Percentiles rank a stretch among this genome's conserved stretches.
These are phyloP conservation scores for Drosophila rufa DNA, from an alignment of 1,140 invertebrate genomes.

Conservation along the genomic window DNA sequence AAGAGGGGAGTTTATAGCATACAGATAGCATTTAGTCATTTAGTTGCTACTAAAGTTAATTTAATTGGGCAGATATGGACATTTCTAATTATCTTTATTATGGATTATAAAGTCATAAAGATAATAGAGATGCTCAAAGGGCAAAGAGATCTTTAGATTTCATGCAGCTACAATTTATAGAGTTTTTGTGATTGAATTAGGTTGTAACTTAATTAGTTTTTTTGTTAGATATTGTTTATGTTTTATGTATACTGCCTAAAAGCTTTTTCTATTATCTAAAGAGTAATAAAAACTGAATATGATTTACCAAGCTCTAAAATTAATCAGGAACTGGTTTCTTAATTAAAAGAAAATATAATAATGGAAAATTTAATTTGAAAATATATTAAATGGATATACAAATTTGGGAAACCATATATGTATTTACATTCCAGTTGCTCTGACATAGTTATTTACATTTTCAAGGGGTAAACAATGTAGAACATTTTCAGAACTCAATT, in stretches of 20 bases:
- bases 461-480: neutral
- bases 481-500: neutral
- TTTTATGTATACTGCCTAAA: neutral
- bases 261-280: neutral
- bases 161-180: neutral
- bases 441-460: neutral
- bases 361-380: neutral
- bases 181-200: neutral
- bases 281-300: neutral
- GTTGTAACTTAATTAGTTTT: neutral
- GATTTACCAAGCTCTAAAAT: neutral
- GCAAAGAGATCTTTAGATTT: neutral
- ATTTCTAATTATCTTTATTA: neutral
- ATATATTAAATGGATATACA: neutral
- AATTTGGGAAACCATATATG: neutral
- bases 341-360: neutral
- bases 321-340: neutral
- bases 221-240: neutral
- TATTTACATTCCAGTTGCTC: no score
- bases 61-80: slow-evolving; percentile 3
- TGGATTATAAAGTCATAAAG: slow-evolving; percentile 1
- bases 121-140: neutral
- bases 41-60: neutral
- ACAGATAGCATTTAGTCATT: neutral
- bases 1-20: neutral